Evolutionary conservation across 2,888 invertebrate species (phyloP), one percentile per base, ranked within the genome.

Genomic region (Taenaris catops): DNA sequence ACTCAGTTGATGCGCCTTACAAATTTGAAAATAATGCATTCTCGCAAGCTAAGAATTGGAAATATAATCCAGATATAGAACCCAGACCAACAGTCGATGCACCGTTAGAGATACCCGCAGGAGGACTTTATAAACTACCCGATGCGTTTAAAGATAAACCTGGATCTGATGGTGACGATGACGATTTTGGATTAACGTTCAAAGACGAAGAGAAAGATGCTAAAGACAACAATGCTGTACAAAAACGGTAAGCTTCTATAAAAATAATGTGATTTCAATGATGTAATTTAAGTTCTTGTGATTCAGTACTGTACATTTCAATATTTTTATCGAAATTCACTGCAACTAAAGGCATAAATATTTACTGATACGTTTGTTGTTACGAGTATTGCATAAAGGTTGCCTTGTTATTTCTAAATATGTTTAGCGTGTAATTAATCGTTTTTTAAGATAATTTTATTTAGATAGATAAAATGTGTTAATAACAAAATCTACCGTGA

Each of bases 61-160:
- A 51, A 8, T 52, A 51, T 7, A 36, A 44, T 4, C 23, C 23
- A 1, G 46, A 46, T 7, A 40, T 70, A 23, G 76, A 75, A 8
- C 61, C 74, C 1, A 64, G 46, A 27, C 76, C 78, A 0, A 80
- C 79, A 0, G 60, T 57, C 1, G 65, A 70, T 36, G 55, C 59
- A 0, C 74, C 79, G 0, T 53, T 66, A 6, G 66, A 53, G 19
- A 43, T 53, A 1, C 54, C 54, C 3, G 84, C 83, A 0, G 84
- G 84, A 1, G 78, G 75, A 0, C 49, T 81, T 0, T 86, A 86
- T 45, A 59, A 67, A 40, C 55, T 61, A 0, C 66, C 70, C 0
- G 67, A 67, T 2, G 52, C 69, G 0, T 80, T 78, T 25, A 72
- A 62, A 18, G 69, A 66, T 1, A 71, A 62, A 8, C 74, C 78